phyloP scores from a whole-genome alignment of 1,140 invertebrate species.

The Agrypnia vestita region DNA sequence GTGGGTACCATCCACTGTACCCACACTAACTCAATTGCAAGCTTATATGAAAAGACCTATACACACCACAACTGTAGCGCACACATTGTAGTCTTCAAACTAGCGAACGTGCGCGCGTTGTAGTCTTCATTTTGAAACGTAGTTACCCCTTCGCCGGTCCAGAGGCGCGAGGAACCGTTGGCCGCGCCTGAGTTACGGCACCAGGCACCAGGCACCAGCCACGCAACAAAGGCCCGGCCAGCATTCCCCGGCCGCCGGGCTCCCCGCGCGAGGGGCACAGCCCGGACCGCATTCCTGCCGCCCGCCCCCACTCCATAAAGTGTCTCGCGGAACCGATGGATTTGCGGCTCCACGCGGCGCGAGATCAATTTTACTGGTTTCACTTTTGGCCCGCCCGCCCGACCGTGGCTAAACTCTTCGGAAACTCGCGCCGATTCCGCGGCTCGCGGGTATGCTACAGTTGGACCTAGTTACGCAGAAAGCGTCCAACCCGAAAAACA shows the following conservation, averaged over 20 bases:
- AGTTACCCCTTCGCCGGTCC: too few species aligned
- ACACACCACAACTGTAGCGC: too few species aligned
- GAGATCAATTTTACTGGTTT: constrained; percentile 23
- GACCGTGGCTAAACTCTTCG: background rate
- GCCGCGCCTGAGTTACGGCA: constrained; percentile 31
- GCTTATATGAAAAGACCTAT: too few species aligned
- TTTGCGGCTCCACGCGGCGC: constrained; percentile 8
- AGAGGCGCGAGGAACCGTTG: background rate
- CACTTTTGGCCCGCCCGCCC: background rate
- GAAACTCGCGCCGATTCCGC: too few species aligned
- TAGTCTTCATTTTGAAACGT: too few species aligned
- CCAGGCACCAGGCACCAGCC: constrained; percentile 28
- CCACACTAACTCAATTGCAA: too few species aligned
- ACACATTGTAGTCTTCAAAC: too few species aligned
- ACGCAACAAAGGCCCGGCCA: constrained; percentile 43
- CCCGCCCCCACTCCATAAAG: constrained; percentile 11
- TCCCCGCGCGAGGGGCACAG: background rate
- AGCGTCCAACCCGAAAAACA: too few species aligned
- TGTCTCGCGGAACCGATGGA: constrained; percentile 37
- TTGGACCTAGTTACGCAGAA: too few species aligned
- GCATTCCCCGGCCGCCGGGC: constrained; percentile 21
- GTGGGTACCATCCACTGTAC: too few species aligned
- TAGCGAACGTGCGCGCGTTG: too few species aligned
- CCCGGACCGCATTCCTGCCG: constrained; percentile 34
- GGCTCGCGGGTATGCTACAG: too few species aligned